Conservation (phyloP, 2,113 vertebrate genomes). For the Talpa occidentalis region DNA sequence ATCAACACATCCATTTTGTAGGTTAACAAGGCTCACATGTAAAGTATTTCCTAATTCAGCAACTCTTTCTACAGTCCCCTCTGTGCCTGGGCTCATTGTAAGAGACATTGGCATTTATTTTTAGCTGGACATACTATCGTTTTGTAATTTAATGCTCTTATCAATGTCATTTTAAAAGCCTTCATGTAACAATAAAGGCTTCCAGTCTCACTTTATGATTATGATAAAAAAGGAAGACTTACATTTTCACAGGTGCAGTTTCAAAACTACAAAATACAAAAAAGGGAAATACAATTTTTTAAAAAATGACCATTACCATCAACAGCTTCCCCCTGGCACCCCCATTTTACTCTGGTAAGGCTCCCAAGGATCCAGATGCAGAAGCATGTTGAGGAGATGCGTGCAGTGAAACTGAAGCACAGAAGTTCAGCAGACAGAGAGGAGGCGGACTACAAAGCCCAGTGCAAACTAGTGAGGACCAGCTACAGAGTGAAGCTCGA, state of each 20-base stretch:
- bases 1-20: background rate
- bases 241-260: conserved; percentile 93
- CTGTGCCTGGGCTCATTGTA: background rate
- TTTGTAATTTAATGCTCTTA: background rate
- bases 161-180: conserved; percentile 49
- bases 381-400: background rate
- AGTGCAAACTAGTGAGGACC: conserved; percentile 86
- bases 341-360: background rate
- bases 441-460: conserved; percentile 3
- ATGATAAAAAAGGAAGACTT: conserved; percentile 86
- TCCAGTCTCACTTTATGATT: conserved; percentile 52
- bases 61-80: background rate
- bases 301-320: conserved; percentile 43
- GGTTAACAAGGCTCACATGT: conserved; percentile 1
- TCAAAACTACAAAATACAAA: conserved; percentile 92
- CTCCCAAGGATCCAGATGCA: conserved; percentile 17
- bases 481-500: conserved; percentile 99
- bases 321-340: conserved; percentile 27
- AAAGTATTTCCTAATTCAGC: background rate
- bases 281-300: conserved; percentile 79
- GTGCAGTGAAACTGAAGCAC: background rate
- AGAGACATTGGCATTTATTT: background rate
- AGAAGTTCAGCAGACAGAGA: conserved; percentile 53
- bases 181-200: conserved; percentile 66
- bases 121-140: background rate